Conservation (phyloP, 2,797 vertebrate species). For the Takifugu ocellatus region DNA sequence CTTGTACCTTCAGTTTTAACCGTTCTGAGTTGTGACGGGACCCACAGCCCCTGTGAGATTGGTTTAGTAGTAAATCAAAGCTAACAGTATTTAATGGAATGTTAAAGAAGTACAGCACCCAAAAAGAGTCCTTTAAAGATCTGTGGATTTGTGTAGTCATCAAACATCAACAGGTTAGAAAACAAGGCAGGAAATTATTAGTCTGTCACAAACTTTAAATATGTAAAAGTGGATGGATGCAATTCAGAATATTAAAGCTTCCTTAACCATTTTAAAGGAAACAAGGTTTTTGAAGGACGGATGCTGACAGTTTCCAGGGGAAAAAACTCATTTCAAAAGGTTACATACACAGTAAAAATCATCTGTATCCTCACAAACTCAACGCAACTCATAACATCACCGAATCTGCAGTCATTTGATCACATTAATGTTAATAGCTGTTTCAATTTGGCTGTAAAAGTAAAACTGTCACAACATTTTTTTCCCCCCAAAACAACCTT, state of each 20-base stretch:
- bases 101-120: constrained; percentile 5
- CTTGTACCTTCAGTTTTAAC: constrained; percentile 8
- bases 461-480: background rate
- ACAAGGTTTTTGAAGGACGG: constrained; percentile 39
- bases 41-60: constrained; percentile 3
- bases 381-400: background rate
- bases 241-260: background rate
- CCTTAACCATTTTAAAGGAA: background rate
- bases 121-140: background rate
- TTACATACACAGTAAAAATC: background rate
- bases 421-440: background rate
- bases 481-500: background rate
- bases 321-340: background rate
- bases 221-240: background rate
- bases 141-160: too few species aligned
- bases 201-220: background rate
- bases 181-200: too few species aligned
- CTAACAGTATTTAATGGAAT: constrained; percentile 7
- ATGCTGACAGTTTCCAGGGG: background rate
- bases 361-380: background rate
- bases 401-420: background rate
- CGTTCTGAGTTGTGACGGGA: background rate
- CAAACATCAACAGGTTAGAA: too few species aligned
- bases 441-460: background rate
- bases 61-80: background rate